Base-by-base conservation (phyloP, 2,888 invertebrate genomes). In the Theretra japonica region DNA sequence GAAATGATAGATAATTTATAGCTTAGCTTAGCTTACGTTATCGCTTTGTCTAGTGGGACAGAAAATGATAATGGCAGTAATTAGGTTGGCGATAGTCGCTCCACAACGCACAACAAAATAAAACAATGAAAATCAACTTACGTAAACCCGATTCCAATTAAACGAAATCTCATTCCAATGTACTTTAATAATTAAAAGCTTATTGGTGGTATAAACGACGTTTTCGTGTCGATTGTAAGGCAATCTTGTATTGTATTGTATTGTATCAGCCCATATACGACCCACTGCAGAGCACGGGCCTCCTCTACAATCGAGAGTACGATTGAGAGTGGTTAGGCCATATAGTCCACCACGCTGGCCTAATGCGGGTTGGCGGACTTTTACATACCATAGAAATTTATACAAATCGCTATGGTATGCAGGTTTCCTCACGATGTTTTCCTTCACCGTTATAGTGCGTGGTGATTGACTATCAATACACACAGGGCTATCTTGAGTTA, bases 81-180 rank as follows among this genome's bases (percentile, higher is more conserved):
- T 71, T 58, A 69, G 71, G 71, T 50, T 48, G 68, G 71, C 59
- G 58, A 70, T 71, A 70, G 69, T 62, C 28, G 58, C 23, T 33
- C 73, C 48, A 58, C 53, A 30, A 56, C n/a, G 57, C 57, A 59
- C 53, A 70, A 56, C 15, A 71, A 71, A 71, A 71, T 50, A 71
- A 69, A 68, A 72, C 58, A 72, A 72, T 59, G 60, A 23, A 58
- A 58, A 69, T n/a, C 15, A 53, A 65, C 28, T 72, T 73, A 70
- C 60, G 59, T 72, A 73, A 70, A 72, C 25, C 28, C 11, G 53
- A 70, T 68, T 50, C 41, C 41, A 70, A 72, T 72, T 73, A 72
- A 70, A 41, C 57, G 65, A 70, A 21, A 50, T 15, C 23, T 23
- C 33, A 3, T 33, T 41, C 58, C 23, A n/a, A 28, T 57, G 25